Percentiles rank a stretch among this genome's conserved stretches.
Evolutionary conservation across 1,140 invertebrate species (phyloP).

Genomic region (Diorhabda elongata): DNA sequence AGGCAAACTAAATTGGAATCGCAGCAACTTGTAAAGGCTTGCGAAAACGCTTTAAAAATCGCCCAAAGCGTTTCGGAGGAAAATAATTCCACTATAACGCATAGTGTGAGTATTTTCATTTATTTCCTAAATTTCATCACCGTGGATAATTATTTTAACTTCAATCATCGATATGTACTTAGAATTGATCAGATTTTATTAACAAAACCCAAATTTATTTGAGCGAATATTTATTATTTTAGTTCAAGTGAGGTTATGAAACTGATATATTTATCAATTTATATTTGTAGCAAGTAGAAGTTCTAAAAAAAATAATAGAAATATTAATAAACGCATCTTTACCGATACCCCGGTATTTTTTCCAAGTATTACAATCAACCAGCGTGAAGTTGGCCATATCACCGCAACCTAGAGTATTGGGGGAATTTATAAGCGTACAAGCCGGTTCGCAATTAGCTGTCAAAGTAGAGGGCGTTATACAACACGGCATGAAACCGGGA

Average conservation of each 20-base stretch:
- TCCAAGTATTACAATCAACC: slow-evolving; percentile 82
- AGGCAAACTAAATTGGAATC: slow-evolving; percentile 43
- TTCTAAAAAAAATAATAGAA: slow-evolving; percentile 62
- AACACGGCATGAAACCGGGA: slow-evolving; percentile 63
- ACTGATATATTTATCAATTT: neutral
- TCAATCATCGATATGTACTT: too few relatives aligned
- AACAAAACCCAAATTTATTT: too few relatives aligned
- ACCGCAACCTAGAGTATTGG: slow-evolving; percentile 72
- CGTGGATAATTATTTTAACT: too few relatives aligned
- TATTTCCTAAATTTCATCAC: neutral
- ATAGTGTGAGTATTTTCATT: slow-evolving; percentile 41
- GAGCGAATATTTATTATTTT: too few relatives aligned
- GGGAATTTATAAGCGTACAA: slow-evolving; percentile 72
- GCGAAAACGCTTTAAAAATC: slow-evolving; percentile 44
- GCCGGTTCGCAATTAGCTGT: slow-evolving; percentile 74
- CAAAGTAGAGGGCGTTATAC: slow-evolving; percentile 83
- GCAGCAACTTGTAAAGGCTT: slow-evolving; percentile 43
- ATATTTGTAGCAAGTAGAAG: slow-evolving; percentile 63
- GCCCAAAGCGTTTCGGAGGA: slow-evolving; percentile 40
- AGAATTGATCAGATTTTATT: too few relatives aligned
- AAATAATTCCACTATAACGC: slow-evolving; percentile 46
- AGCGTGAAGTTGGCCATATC: slow-evolving; percentile 76
- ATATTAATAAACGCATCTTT: slow-evolving; percentile 64
- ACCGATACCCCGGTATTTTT: slow-evolving; percentile 80
- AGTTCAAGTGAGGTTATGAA: too few relatives aligned